These are phyloP conservation scores for Alces alces DNA, from an alignment of 2,113 vertebrate genomes.

Conservation along the genomic window DNA sequence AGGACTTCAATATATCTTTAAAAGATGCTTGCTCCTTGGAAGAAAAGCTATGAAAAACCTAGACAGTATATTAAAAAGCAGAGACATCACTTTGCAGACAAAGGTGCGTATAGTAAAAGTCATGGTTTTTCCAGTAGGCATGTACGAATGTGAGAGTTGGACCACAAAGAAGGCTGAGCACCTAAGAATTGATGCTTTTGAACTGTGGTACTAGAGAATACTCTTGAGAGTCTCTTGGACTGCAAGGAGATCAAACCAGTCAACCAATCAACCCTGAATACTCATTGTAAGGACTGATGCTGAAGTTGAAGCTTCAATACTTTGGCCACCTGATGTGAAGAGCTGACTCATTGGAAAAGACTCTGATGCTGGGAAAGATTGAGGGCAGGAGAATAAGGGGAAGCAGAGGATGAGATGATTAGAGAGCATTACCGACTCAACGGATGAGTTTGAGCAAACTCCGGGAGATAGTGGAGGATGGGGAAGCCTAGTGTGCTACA, in stretches of 20 bases:
- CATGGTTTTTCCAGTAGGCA: not conserved
- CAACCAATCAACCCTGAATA: not conserved
- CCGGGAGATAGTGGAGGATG: not conserved
- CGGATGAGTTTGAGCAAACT: not conserved
- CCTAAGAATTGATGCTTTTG: not conserved
- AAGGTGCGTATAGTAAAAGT: not conserved
- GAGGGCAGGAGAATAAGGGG: not conserved
- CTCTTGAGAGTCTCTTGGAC: not conserved
- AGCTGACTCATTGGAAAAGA: not conserved
- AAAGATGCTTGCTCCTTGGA: not conserved
- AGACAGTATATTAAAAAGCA: not conserved
- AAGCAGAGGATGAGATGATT: not conserved
- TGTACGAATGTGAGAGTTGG: not conserved
- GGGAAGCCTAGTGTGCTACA: not conserved
- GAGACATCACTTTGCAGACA: not conserved
- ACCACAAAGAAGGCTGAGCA: not conserved
- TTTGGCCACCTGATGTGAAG: not conserved
- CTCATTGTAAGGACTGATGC: not conserved
- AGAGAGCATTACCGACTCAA: not conserved
- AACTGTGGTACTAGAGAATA: not conserved
- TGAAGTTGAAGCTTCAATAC: not conserved
- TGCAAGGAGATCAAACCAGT: not conserved
- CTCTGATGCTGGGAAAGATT: not conserved
- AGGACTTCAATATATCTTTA: not conserved
- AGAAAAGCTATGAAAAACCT: not conserved